Base-by-base conservation (phyloP, 1,140 invertebrate genomes). In the Brachionus koreanus region DNA sequence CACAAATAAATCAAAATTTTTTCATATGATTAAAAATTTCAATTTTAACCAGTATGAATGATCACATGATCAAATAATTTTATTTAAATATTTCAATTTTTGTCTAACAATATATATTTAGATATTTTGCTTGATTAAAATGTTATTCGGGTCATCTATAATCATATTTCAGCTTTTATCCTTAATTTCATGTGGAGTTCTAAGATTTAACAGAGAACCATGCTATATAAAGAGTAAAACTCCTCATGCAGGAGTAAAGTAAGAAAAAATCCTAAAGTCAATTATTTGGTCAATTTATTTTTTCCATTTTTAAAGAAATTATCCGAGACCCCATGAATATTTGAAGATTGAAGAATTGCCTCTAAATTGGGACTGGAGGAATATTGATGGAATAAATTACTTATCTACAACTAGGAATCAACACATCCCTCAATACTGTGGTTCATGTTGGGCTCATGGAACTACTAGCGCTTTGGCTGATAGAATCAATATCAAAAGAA, bases 381-480 rank as follows among this genome's bases (percentile, higher is more conserved):
- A 90, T 83, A 84, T 89, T 6, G 86, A 85, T 83, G 89, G 89
- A 5, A 84, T 84, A 10, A 90, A 90, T 83, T 90, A 86, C 83
- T 87, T 85, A 74, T 88, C 86, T 57, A 87, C 89, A 19, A 89
- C 87, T 12, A 84, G 90, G 35, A 90, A 90, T 76, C 88, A 89
- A 75, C 88, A 89, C 65, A 88, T 89, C 67, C 88, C 88, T n/a
- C 88, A 88, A 79, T 88, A 87, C 83, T 90, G 90, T 86, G 90
- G 90, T 16, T 90, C 89, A 2, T 90, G 90, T 82, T 90, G 90
- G 90, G 90, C 88, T 5, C 88, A 89, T 86, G 89, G 89, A 35
- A 86, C 86, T 10, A 89, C 88, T 16, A 88, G 87, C 85, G 86
- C 90, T 0, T 33, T 90, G 49, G 90, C 90, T 46, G 90, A 90